These are phyloP conservation scores for Pinctada fucata DNA, from an alignment of 2,888 invertebrate genomes.

Conservation along the genomic window DNA sequence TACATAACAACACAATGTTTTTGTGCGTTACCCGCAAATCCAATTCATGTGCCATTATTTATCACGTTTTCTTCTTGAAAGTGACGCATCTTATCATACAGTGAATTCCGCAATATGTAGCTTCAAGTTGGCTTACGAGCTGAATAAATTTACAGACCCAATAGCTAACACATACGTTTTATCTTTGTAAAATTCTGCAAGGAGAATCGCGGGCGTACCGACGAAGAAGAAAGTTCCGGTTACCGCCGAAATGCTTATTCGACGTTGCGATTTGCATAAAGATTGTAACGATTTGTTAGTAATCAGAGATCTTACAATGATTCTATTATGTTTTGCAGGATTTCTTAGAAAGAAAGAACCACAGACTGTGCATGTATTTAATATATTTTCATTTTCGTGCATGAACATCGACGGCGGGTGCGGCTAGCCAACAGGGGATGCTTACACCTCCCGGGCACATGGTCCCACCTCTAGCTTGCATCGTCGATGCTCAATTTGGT, in stretches of 20 bases:
- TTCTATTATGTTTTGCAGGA: no score
- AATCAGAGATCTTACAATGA: constrained; percentile 8
- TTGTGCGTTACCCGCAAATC: constrained; percentile 25
- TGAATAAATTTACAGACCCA: constrained; percentile 25
- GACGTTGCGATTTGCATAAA: background rate
- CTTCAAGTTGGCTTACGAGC: constrained; percentile 35
- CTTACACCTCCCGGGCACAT: no score
- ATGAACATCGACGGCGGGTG: no score
- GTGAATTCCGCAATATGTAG: constrained; percentile 28
- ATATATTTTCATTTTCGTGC: no score
- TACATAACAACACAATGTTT: constrained; percentile 20
- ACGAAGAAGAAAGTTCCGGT: constrained; percentile 29
- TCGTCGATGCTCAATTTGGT: no score
- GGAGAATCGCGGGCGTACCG: constrained; percentile 7
- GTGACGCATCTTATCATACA: constrained; percentile 19
- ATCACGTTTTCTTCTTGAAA: constrained; percentile 33
- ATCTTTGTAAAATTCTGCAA: constrained; percentile 25
- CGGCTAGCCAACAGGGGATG: no score
- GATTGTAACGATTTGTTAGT: constrained; percentile 2
- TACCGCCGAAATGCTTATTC: constrained; percentile 25
- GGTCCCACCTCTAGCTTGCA: no score
- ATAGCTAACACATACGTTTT: constrained; percentile 29
- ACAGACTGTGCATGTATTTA: no score
- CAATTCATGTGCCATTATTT: constrained; percentile 36
- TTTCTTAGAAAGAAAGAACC: no score